Percentiles rank a stretch among this genome's conserved stretches.
phyloP scores from a whole-genome alignment of 2,797 vertebrate species.

The Sebastes nivosus region DNA sequence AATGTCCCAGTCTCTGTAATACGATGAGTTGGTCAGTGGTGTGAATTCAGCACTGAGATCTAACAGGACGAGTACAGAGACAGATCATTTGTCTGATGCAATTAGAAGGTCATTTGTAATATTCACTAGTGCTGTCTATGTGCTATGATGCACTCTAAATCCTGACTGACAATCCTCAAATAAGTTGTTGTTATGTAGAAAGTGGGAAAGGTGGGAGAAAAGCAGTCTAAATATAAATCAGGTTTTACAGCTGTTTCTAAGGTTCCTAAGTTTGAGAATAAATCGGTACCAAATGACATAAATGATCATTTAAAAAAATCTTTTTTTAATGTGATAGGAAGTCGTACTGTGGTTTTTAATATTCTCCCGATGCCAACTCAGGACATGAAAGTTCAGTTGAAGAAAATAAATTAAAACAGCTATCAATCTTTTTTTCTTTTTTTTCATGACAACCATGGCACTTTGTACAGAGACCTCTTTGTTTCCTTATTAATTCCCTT shows the following conservation, averaged over 20 bases:
- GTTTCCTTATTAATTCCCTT: conserved; percentile 25
- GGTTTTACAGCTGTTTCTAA: no score
- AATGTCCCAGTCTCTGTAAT: no score
- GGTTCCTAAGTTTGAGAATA: no score
- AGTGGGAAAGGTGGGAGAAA: no score
- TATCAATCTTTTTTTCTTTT: not conserved
- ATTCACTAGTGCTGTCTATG: not conserved
- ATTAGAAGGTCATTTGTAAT: not conserved
- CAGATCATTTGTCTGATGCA: not conserved
- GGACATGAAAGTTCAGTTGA: not conserved
- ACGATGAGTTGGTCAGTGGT: no score
- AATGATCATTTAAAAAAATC: no score
- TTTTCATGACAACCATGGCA: not conserved
- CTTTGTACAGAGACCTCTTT: conserved; percentile 3
- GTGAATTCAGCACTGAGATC: not conserved
- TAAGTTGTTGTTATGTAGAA: no score
- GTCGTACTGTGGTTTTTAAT: not conserved
- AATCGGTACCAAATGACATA: no score
- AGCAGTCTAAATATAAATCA: no score
- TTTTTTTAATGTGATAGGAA: no score
- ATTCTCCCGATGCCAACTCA: not conserved
- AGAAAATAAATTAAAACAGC: not conserved
- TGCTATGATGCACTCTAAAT: not conserved
- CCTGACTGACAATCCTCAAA: no score
- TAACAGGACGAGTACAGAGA: not conserved